Conservation (phyloP, 2,888 invertebrate genomes). For the Cetonia aurata region DNA sequence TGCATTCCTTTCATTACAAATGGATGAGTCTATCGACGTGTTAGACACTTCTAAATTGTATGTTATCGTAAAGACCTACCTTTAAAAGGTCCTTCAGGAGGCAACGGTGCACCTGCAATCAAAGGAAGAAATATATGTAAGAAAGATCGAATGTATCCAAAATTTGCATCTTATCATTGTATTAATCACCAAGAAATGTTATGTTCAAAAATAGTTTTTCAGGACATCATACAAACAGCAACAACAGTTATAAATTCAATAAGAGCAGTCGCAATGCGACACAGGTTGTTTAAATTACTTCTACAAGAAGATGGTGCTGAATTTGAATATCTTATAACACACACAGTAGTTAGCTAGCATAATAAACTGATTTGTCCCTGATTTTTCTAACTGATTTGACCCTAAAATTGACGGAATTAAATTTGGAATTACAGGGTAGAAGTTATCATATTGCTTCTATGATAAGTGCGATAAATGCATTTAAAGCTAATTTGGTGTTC, state of each 20-base stretch:
- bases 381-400: slow-evolving; percentile 49
- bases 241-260: slow-evolving; percentile 47
- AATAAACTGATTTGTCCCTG: no score
- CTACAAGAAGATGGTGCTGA: no score
- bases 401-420: slow-evolving; percentile 48
- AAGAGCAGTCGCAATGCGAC: slow-evolving; percentile 47
- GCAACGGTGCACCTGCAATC: slow-evolving; percentile 50
- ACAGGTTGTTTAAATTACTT: slow-evolving; percentile 22
- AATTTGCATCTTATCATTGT: slow-evolving; percentile 48
- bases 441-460: slow-evolving; percentile 20
- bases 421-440: slow-evolving; percentile 43
- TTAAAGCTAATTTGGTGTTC: slow-evolving; percentile 41
- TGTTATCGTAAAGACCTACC: no score
- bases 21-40: no score
- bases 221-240: slow-evolving; percentile 26
- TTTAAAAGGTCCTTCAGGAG: slow-evolving; percentile 46
- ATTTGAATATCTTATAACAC: no score
- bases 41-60: no score
- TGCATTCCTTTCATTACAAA: no score
- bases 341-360: no score
- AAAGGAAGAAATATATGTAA: slow-evolving; percentile 47
- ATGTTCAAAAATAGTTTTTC: slow-evolving; percentile 43
- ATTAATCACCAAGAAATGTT: slow-evolving; percentile 47
- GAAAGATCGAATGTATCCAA: slow-evolving; percentile 45
- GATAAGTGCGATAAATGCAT: slow-evolving; percentile 48